These are phyloP conservation scores for Poeciliopsis turneri DNA, from an alignment of 2,797 vertebrate genomes.

Conservation along the genomic window DNA sequence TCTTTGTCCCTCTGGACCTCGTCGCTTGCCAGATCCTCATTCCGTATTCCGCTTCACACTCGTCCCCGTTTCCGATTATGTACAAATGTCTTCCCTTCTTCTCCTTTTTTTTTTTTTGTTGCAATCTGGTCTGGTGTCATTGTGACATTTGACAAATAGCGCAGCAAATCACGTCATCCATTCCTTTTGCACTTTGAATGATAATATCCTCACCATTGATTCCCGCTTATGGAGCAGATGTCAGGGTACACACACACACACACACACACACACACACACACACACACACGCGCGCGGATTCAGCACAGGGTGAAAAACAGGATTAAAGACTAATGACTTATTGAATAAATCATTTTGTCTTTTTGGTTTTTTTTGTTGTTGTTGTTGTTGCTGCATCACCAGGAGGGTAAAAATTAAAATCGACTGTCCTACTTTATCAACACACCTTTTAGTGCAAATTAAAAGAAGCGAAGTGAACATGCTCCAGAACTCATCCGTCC, in stretches of 20 bases:
- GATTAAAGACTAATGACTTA: slow-evolving; percentile 63
- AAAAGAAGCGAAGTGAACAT: slow-evolving; percentile 32
- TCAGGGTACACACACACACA: slow-evolving; percentile 20
- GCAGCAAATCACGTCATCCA: slow-evolving; percentile 44
- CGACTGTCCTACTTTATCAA: slow-evolving; percentile 62
- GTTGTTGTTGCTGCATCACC: slow-evolving; percentile 34
- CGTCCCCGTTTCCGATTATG: slow-evolving; percentile 41
- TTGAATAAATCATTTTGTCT: slow-evolving; percentile 66
- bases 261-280: no score
- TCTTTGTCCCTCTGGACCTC: slow-evolving; percentile 21
- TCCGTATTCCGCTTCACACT: slow-evolving; percentile 47
- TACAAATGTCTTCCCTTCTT: slow-evolving; percentile 44
- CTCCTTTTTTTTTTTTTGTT: slow-evolving; percentile 42
- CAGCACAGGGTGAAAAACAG: slow-evolving; percentile 8
- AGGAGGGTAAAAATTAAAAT: slow-evolving; percentile 69
- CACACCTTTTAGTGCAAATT: slow-evolving; percentile 33
- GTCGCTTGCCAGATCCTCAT: slow-evolving; percentile 28
- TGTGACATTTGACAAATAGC: slow-evolving; percentile 68
- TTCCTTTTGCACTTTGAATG: slow-evolving; percentile 40
- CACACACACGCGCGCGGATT: not conserved
- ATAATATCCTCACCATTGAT: slow-evolving; percentile 46
- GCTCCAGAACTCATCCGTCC: slow-evolving; percentile 12
- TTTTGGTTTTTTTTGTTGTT: not conserved
- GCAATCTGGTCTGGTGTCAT: slow-evolving; percentile 53
- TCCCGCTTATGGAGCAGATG: slow-evolving; percentile 37